phyloP scores from a whole-genome alignment of 2,888 invertebrate species.

The Papilio protenor region DNA sequence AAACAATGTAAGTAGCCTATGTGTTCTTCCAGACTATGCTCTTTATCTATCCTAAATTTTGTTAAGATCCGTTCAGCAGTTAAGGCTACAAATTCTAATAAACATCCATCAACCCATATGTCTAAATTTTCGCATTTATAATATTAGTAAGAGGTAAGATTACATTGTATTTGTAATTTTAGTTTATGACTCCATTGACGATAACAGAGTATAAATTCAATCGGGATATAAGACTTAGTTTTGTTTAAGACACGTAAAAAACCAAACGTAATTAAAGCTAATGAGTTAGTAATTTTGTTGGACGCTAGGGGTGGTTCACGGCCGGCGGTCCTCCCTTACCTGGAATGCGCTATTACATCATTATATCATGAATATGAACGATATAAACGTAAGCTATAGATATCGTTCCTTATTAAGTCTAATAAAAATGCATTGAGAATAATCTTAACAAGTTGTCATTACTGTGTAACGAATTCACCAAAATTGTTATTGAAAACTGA shows the following conservation, averaged over 20 bases:
- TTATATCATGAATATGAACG: slow-evolving; percentile 52
- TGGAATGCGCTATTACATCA: slow-evolving; percentile 66
- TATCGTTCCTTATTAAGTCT: slow-evolving; percentile 28
- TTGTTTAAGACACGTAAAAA: slow-evolving; percentile 58
- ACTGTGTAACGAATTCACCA: slow-evolving; percentile 23
- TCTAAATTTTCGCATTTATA: too few relatives aligned
- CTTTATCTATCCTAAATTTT: too few relatives aligned
- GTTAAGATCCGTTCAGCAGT: too few relatives aligned
- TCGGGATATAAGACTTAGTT: slow-evolving; percentile 47
- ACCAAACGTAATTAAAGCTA: slow-evolving; percentile 74
- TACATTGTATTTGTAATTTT: too few relatives aligned
- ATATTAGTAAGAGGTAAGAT: too few relatives aligned
- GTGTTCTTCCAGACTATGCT: too few relatives aligned
- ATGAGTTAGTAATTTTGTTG: slow-evolving; percentile 80
- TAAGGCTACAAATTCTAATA: too few relatives aligned
- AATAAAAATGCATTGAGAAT: slow-evolving; percentile 37
- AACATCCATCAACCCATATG: too few relatives aligned
- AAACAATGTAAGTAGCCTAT: too few relatives aligned
- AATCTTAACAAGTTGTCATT: slow-evolving; percentile 25
- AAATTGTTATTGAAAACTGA: slow-evolving; percentile 39
- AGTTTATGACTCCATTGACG: background rate
- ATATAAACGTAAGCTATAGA: slow-evolving; percentile 63
- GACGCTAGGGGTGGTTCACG: slow-evolving; percentile 75
- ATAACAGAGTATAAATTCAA: background rate
- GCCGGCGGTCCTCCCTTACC: slow-evolving; percentile 76